Evolutionary conservation across 2,113 vertebrate species (phyloP).

Genomic region (Microtus montanus): DNA sequence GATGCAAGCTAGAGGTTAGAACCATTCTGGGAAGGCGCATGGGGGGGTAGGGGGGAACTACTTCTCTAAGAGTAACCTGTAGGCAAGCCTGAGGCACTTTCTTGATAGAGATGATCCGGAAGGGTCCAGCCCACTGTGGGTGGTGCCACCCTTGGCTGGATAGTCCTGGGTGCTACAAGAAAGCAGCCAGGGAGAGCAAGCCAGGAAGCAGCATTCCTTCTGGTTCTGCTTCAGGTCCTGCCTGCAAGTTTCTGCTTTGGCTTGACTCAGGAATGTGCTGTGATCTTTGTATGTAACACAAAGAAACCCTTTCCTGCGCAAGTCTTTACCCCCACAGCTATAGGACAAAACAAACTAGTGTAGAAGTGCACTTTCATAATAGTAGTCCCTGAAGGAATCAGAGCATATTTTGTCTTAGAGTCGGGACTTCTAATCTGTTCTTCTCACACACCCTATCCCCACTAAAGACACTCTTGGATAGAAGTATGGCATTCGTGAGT

Average conservation of each 20-base stretch:
- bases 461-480: background rate
- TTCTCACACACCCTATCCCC: background rate
- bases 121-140: background rate
- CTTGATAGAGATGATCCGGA: background rate
- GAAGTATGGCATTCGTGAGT: background rate
- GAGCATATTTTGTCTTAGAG: background rate
- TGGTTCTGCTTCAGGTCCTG: background rate
- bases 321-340: background rate
- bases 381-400: no score
- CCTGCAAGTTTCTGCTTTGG: background rate
- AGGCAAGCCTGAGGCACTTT: background rate
- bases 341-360: background rate
- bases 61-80: background rate
- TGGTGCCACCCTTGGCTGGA: background rate
- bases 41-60: background rate
- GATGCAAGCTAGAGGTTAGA: background rate
- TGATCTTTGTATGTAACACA: background rate
- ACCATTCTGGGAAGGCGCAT: background rate
- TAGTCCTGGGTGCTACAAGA: no score
- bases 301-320: background rate
- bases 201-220: background rate
- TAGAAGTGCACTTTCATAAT: background rate
- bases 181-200: background rate
- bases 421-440: background rate
- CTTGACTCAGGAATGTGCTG: no score